A percentile compares a stretch with the other conserved stretches of the same genome.
These are phyloP conservation scores for Notiomystis cincta DNA, from an alignment of 2,113 vertebrate species.

Conservation along the genomic window DNA sequence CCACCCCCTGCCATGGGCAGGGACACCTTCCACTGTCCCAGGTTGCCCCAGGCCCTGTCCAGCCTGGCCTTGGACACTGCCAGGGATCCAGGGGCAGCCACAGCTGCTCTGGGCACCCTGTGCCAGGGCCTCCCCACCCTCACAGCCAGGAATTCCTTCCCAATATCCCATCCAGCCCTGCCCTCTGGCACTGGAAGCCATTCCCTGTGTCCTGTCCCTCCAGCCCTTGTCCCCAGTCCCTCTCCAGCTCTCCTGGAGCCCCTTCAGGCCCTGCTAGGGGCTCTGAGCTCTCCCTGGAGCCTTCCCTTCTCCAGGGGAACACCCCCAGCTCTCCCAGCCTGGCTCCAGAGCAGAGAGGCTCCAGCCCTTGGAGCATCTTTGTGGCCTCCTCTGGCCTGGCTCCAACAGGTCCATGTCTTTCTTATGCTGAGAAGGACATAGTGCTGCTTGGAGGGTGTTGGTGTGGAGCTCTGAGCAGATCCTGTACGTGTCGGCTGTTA, in stretches of 20 bases:
- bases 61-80: accelerated
- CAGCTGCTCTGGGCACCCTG: neutral
- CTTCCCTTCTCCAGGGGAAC: neutral
- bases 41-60: accelerated
- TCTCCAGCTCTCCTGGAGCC: neutral
- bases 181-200: neutral
- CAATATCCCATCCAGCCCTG: accelerated
- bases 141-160: accelerated
- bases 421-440: neutral
- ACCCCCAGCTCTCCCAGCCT: neutral
- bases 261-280: neutral
- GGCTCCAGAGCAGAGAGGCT: neutral
- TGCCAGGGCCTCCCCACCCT: neutral
- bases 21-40: accelerated
- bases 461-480: neutral
- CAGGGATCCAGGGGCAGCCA: neutral
- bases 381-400: accelerated
- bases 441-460: neutral
- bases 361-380: neutral
- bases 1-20: neutral
- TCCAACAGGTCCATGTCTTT: neutral
- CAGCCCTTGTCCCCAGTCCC: neutral
- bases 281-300: neutral
- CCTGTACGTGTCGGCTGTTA: neutral
- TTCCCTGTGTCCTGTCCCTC: neutral